These are phyloP conservation scores for Xestoiulus laeticollis DNA, from an alignment of 2,888 invertebrate genomes.

Conservation along the genomic window DNA sequence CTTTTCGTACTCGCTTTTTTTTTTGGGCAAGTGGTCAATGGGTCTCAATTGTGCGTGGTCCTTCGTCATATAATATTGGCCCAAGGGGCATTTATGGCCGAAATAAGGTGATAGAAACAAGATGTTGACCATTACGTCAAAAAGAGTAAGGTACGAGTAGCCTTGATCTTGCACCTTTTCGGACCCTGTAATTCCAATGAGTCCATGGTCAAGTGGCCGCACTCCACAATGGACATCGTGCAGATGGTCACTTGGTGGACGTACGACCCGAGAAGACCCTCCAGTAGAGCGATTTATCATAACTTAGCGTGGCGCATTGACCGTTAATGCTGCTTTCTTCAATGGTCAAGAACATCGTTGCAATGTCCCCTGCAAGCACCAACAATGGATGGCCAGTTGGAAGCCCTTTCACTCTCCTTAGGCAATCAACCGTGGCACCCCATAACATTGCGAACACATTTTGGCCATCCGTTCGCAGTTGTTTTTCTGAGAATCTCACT, in stretches of 20 bases:
- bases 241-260: slow-evolving; percentile 6
- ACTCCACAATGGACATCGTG: slow-evolving; percentile 13
- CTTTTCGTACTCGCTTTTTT: slow-evolving; percentile 20
- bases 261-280: neutral
- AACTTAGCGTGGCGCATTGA: slow-evolving; percentile 1
- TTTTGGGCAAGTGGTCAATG: neutral
- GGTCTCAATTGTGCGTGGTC: neutral
- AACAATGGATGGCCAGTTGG: neutral
- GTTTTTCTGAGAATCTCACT: neutral
- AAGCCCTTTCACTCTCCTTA: neutral
- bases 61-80: slow-evolving; percentile 8
- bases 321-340: neutral
- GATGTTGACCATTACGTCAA: slow-evolving; percentile 22
- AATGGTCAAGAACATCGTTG: neutral
- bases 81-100: slow-evolving; percentile 8
- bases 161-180: neutral
- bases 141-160: neutral
- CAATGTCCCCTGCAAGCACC: neutral
- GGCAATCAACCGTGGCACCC: neutral
- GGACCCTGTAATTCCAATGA: neutral
- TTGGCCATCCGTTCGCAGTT: neutral
- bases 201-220: neutral
- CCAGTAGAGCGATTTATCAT: neutral
- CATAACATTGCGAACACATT: neutral
- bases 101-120: neutral